A percentile compares a stretch with the other conserved stretches of the same genome.
Conservation (phyloP, 2,113 vertebrate genomes). For the Leiothrix lutea region DNA sequence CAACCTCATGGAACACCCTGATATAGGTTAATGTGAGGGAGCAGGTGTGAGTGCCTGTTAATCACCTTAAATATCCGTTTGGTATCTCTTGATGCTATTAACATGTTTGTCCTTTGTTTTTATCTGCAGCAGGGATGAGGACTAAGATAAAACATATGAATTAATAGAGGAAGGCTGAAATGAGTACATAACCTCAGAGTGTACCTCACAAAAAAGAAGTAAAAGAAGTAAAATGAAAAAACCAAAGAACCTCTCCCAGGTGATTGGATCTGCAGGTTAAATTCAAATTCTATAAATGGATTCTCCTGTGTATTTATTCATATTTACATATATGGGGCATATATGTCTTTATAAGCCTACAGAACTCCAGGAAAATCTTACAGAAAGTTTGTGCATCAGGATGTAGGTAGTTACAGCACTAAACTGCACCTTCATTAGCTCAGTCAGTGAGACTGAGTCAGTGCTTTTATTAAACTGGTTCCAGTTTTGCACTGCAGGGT, state of each 20-base stretch:
- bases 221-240: not conserved
- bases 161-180: not conserved
- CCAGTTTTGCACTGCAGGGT: rapidly evolving
- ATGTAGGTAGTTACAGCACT: not conserved
- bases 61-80: not conserved
- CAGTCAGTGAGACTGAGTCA: not conserved
- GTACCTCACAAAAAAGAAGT: not conserved
- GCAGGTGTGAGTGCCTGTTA: not conserved
- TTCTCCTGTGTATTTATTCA: not conserved
- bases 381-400: not conserved
- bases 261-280: not conserved
- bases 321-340: not conserved
- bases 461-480: not conserved
- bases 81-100: not conserved
- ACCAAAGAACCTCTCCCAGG: not conserved
- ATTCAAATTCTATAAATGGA: not conserved
- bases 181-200: not conserved
- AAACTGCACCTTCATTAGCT: not conserved
- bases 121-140: not conserved
- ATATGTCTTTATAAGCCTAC: not conserved
- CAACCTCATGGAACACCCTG: not conserved
- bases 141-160: not conserved
- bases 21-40: not conserved
- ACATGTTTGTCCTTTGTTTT: not conserved
- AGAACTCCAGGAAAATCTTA: not conserved